These are phyloP conservation scores for Nycticorax nycticorax DNA, from an alignment of 2,113 vertebrate genomes.

Conservation along the genomic window DNA sequence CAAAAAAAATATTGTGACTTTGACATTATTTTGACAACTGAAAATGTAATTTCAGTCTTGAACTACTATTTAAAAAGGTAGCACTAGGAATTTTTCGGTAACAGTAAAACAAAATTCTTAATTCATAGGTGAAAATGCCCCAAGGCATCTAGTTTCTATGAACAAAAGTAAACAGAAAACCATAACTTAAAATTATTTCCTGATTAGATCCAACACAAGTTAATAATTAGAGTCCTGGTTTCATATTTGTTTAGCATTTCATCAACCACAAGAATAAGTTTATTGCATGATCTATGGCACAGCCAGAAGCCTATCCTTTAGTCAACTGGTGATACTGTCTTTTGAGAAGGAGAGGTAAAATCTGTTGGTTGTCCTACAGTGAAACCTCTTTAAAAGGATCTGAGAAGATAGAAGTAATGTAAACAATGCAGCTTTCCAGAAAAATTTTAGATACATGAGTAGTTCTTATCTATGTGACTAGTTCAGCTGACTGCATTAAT, in stretches of 20 bases:
- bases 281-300: neutral
- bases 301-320: neutral
- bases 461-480: neutral
- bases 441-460: neutral
- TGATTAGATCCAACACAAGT: neutral
- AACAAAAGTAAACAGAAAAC: neutral
- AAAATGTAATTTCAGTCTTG: neutral
- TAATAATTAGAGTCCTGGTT: neutral
- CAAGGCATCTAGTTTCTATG: neutral
- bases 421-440: neutral
- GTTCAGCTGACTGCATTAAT: neutral
- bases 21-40: neutral
- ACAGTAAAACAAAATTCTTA: neutral
- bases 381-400: neutral
- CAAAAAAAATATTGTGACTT: neutral
- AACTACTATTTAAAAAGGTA: neutral
- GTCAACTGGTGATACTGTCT: neutral
- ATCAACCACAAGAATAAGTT: neutral
- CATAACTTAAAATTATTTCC: neutral
- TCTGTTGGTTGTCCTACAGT: neutral
- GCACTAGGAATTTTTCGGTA: neutral
- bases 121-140: neutral
- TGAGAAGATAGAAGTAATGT: neutral
- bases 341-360: neutral
- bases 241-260: neutral